Base-by-base conservation (phyloP, 2,888 invertebrate genomes). In the Dicranocentrus wangi region DNA sequence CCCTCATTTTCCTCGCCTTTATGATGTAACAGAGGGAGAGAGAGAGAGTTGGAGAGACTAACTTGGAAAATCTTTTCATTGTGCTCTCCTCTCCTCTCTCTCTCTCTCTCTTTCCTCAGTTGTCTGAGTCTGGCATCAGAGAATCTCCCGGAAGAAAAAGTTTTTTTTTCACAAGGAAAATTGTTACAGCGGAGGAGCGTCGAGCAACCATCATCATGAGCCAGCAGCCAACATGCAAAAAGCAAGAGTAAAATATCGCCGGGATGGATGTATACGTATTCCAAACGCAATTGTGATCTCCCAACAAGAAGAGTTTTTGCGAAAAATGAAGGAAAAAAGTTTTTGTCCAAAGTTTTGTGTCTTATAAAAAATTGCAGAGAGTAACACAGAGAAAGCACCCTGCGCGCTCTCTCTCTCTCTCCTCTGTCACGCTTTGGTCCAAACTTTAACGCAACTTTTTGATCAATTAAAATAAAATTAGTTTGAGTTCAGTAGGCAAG, bases 381-480 rank as follows among this genome's bases (percentile, higher is more conserved):
- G n/a, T n/a, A n/a, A n/a, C 32, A 32, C 61, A 17, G n/a, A 10
- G 1, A 2, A 28, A 61, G 61, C 61, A 61, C 61, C 32, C n/a
- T n/a, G n/a, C n/a, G n/a, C n/a, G n/a, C n/a, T n/a, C n/a, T n/a
- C n/a, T n/a, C n/a, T n/a, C n/a, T n/a, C n/a, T n/a, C n/a, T n/a
- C n/a, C 61, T 55, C 55, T 28, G 61, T 61, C 61, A 61, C 61
- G 61, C 61, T 61, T 19, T 61, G 25, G 3, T 32, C 61, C 32
- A 17, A 61, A 61, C 61, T 61, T 19, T 28, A 32, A 32, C 32
- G 1, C 2, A 61, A 61, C 58, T n/a, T 75, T 65, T 23, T 47
- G 55, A 75, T 75, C 75, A 75, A 75, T 75, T 75, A 75, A 75
- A 75, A 75, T 75, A 55, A 75, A 75, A 75, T 75, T 75, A 75